Evolutionary conservation across 1,140 invertebrate genomes (phyloP).

Genomic region (Drosophila lini): DNA sequence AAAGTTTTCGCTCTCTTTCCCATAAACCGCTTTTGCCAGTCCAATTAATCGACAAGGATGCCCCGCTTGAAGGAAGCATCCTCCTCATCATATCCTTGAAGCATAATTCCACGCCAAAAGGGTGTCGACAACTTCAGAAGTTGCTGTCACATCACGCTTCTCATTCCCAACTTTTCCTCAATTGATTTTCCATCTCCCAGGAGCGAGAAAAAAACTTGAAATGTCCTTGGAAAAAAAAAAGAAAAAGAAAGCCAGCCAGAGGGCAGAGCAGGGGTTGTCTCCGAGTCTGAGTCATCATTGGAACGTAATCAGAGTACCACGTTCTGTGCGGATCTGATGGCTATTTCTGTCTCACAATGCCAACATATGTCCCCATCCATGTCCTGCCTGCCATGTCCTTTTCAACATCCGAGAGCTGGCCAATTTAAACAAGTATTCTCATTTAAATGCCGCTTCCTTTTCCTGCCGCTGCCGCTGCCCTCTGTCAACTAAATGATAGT

Average conservation of each 20-base stretch:
- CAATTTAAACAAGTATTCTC: conserved; percentile 49
- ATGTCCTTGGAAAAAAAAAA: conserved; percentile 30
- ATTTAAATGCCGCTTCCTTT: conserved; percentile 42
- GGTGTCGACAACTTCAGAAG: conserved; percentile 44
- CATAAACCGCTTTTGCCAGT: conserved; percentile 66
- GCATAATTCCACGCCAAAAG: conserved; percentile 40
- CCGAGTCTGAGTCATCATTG: conserved; percentile 40
- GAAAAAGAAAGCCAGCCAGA: not conserved
- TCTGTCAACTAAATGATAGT: conserved; percentile 39
- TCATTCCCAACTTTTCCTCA: conserved; percentile 21
- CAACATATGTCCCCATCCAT: conserved; percentile 23
- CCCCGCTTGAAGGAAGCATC: not conserved
- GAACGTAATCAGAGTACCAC: conserved; percentile 25
- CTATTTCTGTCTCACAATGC: conserved; percentile 25
- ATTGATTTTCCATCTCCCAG: conserved; percentile 45
- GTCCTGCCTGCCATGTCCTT: conserved; percentile 24
- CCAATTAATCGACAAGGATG: conserved; percentile 69
- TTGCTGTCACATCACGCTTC: conserved; percentile 50
- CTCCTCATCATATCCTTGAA: conserved; percentile 30
- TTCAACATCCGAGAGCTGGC: conserved; percentile 30
- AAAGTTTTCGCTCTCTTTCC: conserved; percentile 50
- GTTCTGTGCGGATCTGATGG: conserved; percentile 26
- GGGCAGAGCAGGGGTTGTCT: not conserved
- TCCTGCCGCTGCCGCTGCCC: conserved; percentile 24
- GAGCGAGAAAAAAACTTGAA: conserved; percentile 19